Base-by-base conservation (phyloP, 2,113 vertebrate species). In the Ciconia stormi region DNA sequence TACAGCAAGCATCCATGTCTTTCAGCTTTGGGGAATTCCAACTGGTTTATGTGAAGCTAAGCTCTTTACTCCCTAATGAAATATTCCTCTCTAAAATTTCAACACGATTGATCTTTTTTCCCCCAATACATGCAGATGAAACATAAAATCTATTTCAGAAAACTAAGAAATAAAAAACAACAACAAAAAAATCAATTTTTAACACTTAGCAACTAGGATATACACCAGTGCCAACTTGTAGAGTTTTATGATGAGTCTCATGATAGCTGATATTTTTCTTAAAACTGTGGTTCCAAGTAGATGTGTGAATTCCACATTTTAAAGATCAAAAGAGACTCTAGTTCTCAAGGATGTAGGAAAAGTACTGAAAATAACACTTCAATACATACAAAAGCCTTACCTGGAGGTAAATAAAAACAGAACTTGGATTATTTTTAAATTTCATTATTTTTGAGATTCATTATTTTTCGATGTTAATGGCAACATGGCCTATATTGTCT, bases 281-380 rank as follows among this genome's bases (percentile, higher is more conserved):
- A 59, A 62, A 95, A 78, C 72, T 63, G 49, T 46, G 67, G n/a
- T 85, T 95, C 84, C 96, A 81, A 86, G 47, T 11, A 87, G 42
- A 93, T 30, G 82, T 95, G 92, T 63, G 89, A 97, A 97, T 84
- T 84, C 62, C 36, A 76, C 53, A 81, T 77, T 88, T 90, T 56
- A 38, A 83, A 82, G 38, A 94, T 69, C 61, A 44, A 77, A 65
- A 87, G 16, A 26, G 7, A 59, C 44, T 84, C 56, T 44, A 47
- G 21, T 25, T 85, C 53, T 71, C 32, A 73, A n/a, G 13, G 70
- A 70, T 13, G 32, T 34, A 73, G 25, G 25, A 82, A 63, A 93
- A 87, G 49, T 46, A 85, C 76, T 74, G 63, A 78, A 93, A 93
- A 21, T 30, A 88, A 81, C 34, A 74, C 21, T 73, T 78, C 18